These are phyloP conservation scores for Microcebus ravelobensis DNA, from an alignment of 2,113 vertebrate species.

Conservation along the genomic window DNA sequence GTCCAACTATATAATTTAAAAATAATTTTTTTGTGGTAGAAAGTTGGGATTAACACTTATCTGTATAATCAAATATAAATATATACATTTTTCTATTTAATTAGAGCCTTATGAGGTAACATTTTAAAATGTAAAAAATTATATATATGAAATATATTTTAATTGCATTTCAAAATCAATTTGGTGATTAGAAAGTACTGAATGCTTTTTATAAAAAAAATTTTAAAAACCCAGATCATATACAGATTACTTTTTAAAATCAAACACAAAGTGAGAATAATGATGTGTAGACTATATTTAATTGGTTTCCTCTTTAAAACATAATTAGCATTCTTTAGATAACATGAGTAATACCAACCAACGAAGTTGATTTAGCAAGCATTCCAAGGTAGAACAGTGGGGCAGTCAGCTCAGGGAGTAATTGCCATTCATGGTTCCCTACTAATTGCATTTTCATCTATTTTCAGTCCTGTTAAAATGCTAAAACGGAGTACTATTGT, in stretches of 20 bases:
- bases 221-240: background rate
- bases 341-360: slow-evolving; percentile 9
- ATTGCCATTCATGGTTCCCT: background rate
- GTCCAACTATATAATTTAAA: background rate
- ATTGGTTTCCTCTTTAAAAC: slow-evolving; percentile 57
- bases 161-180: slow-evolving; percentile 7
- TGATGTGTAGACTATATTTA: slow-evolving; percentile 48
- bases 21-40: background rate
- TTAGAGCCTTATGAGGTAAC: background rate
- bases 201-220: background rate
- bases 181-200: slow-evolving; percentile 21
- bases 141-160: background rate
- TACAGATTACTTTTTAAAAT: slow-evolving; percentile 26
- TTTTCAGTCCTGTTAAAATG: slow-evolving; percentile 16
- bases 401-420: background rate
- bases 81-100: background rate
- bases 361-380: background rate
- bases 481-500: background rate
- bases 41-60: background rate
- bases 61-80: background rate
- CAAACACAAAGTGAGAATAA: slow-evolving; percentile 52
- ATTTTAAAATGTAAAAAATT: background rate
- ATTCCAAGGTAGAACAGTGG: background rate
- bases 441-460: background rate
- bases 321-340: slow-evolving; percentile 62